Base-by-base conservation (phyloP, 1,140 invertebrate genomes). In the Argopecten irradians region DNA sequence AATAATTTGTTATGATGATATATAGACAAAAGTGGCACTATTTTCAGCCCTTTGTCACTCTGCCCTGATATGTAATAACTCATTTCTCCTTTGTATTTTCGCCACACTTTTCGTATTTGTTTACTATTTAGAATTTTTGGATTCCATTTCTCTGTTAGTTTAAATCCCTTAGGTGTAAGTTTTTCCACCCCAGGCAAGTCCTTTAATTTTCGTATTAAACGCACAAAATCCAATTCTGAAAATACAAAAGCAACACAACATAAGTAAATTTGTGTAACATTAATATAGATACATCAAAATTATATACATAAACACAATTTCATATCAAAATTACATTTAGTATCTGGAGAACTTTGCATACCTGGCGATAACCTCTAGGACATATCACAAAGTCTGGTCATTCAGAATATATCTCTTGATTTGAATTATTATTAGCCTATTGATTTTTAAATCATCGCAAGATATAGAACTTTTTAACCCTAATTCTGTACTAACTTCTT, bases 51-150 rank as follows among this genome's bases (percentile, higher is more conserved):
- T 39, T 82, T 22, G 13, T 43, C 84, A 34, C 86, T 88, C 85
- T 90, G 87, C 19, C 89, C 89, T 34, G 89, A 90, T 34, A 88
- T 88, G 85, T 82, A 87, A 55, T 86, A 90, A 71, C 83, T 90
- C 32, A 90, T 85, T 5, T 88, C 34, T 43, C 87, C 85, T 83
- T 39, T 84, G 55, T 87, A 88, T 46, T 86, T 90, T 84, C 86
- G 88, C 28, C 85, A 85, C 39, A 90, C 86, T 83, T 46, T 85
- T 86, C 86, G 87, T 87, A 82, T 35, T 39, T 88, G 86, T 36
- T 85, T 34, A 86, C 82, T 83, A 28, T 87, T 87, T 55, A 90
- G 83, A 43, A 71, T 88, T 39, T 41, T 34, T 35, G 89, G 83
- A 33, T 86, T 88, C 89, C 89, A 90, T 28, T 87, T 43, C 28